A percentile compares a stretch with the other conserved stretches of the same genome.
Conservation (phyloP, 2,888 invertebrate genomes). For the Cerceris rybyensis region DNA sequence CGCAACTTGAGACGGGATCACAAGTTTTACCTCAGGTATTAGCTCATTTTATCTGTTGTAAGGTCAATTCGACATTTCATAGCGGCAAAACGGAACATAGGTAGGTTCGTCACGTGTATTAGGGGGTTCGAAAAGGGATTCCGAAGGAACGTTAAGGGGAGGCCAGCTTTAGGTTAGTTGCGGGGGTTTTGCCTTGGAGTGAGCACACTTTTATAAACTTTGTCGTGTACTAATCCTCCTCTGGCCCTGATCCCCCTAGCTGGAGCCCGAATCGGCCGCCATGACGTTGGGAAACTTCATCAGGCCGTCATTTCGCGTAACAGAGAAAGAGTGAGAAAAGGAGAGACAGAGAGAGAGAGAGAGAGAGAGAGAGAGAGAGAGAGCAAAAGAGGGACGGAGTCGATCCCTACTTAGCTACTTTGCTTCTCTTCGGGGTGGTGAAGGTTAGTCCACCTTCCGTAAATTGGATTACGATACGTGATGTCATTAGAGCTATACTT, state of each 20-base stretch:
- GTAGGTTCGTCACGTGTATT: slow-evolving; percentile 72
- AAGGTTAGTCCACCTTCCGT: slow-evolving; percentile 59
- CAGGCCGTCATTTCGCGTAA: slow-evolving; percentile 80
- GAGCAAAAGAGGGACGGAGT: slow-evolving; percentile 40
- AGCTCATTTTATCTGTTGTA: slow-evolving; percentile 22
- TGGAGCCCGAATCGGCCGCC: slow-evolving; percentile 65
- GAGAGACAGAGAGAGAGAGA: slow-evolving; percentile 53
- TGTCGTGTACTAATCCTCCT: slow-evolving; percentile 78
- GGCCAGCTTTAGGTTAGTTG: slow-evolving; percentile 66
- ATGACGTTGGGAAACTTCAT: slow-evolving; percentile 78
- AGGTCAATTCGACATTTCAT: slow-evolving; percentile 27
- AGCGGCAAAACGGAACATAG: slow-evolving; percentile 48
- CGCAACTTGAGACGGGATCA: slow-evolving; percentile 4
- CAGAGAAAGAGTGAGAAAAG: slow-evolving; percentile 50
- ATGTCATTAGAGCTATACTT: slow-evolving; percentile 79
- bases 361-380: slow-evolving; percentile 42
- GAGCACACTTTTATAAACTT: slow-evolving; percentile 80
- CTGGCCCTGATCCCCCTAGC: slow-evolving; percentile 72
- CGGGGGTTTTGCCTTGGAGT: slow-evolving; percentile 61
- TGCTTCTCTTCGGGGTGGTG: slow-evolving; percentile 58
- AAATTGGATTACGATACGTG: slow-evolving; percentile 82
- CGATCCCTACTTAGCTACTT: slow-evolving; percentile 67
- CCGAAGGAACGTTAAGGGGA: slow-evolving; percentile 57
- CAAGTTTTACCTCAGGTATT: slow-evolving; percentile 25
- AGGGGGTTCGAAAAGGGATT: slow-evolving; percentile 60